Evolutionary conservation across 35 echinoderm and acorn worm genomes (phyloP), one percentile per base, ranked within the genome.

Genomic region (Lytechinus variegatus): DNA sequence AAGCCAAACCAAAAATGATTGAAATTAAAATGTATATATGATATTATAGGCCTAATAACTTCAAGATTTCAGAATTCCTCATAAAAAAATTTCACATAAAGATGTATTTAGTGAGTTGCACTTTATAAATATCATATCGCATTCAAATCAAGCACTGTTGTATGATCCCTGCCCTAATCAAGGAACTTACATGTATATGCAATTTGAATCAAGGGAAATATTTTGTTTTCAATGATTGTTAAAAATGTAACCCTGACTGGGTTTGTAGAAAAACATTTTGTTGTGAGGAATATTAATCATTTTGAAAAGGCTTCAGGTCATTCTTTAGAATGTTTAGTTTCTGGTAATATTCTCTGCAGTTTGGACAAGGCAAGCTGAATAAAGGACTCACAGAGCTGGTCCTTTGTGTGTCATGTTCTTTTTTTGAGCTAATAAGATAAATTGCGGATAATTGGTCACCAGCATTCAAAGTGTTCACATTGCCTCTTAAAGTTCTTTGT

Each of bases 381-480:
- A 24, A 13, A 71, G 61, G 19, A 71, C 61, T 71, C 16, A 2
- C 9, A 71, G 16, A 4, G 14, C 61, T 16, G 61, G 21, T 21
- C 61, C 21, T 24, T 71, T 79, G 66, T 79, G 16, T 7, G 66
- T 24, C 19, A 5, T 79, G 66, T 79, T 79, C 66, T 71, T 71
- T 71, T n/a, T 71, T 71, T 71, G 24, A 71, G 66, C 19, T 79
- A 79, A 79, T n/a, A 79, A 79, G 66, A 79, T 79, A 79, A 79
- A 79, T 79, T 79, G 66, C 66, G 7, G 66, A 79, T 79, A 79
- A 79, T 79, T n/a, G 66, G 66, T 12, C 66, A 24, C 66, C 5
- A 79, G 16, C n/a, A 79, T 79, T 79, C 66, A 79, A 7, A 79
- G 66, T 24, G 16, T 79, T n/a, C 16, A 79, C n/a, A 24, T 79